Evolutionary conservation across 2,113 vertebrate genomes (phyloP).

Genomic region (Pholis gunnellus): DNA sequence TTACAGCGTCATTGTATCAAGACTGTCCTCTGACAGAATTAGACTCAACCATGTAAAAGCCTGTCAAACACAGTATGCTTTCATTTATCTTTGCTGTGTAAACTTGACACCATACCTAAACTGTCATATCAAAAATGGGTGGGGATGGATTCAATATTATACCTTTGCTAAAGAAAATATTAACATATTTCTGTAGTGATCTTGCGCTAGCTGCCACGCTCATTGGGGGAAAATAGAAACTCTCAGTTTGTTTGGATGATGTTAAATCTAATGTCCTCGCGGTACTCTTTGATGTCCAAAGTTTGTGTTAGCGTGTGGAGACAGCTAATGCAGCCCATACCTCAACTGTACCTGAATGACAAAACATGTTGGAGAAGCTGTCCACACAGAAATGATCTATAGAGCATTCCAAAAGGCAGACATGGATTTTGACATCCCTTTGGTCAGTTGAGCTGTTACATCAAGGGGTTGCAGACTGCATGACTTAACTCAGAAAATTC

Average conservation of each 20-base stretch:
- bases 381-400: conserved; percentile 44
- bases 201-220: conserved; percentile 53
- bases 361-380: conserved; percentile 52
- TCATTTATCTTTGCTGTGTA: conserved; percentile 67
- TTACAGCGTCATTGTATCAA: conserved; percentile 1
- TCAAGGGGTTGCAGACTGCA: not conserved
- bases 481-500: not conserved
- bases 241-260: conserved; percentile 62
- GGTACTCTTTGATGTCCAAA: conserved; percentile 64
- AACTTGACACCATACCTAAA: conserved; percentile 64
- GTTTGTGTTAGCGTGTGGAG: conserved; percentile 52
- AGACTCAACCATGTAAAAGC: conserved; percentile 46
- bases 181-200: conserved; percentile 82
- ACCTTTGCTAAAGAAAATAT: conserved; percentile 81
- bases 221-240: conserved; percentile 50
- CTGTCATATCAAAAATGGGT: conserved; percentile 75
- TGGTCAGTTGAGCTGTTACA: not conserved
- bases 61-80: conserved; percentile 68
- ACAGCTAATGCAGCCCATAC: conserved; percentile 72
- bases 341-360: conserved; percentile 58
- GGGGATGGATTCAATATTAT: conserved; percentile 75
- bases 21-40: conserved; percentile 35
- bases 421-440: not conserved
- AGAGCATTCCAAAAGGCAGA: conserved; percentile 16
- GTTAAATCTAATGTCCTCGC: conserved; percentile 32